Evolutionary conservation across 1,140 invertebrate species (phyloP).

Genomic region (Helicoverpa armigera): DNA sequence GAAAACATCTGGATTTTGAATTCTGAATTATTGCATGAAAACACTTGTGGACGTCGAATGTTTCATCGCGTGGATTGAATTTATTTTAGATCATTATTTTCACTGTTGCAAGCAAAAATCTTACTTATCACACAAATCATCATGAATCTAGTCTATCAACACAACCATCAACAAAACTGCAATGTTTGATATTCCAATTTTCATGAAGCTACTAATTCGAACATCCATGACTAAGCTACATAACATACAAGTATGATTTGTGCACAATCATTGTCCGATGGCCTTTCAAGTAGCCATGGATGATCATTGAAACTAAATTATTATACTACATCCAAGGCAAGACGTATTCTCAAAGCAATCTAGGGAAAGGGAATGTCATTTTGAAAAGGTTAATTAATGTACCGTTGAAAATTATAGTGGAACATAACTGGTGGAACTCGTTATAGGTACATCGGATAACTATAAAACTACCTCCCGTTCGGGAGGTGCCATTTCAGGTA

Average conservation of each 20-base stretch:
- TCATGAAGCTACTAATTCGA: background rate
- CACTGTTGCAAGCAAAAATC: background rate
- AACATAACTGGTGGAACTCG: conserved; percentile 5
- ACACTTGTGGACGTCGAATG: background rate
- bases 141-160: too few relatives aligned
- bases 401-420: conserved; percentile 3
- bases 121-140: too few relatives aligned
- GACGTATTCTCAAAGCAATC: background rate
- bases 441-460: background rate
- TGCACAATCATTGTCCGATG: background rate
- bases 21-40: conserved; percentile 5
- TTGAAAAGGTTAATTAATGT: conserved; percentile 15
- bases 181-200: conserved; percentile 4
- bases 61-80: background rate
- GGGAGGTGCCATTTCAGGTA: background rate
- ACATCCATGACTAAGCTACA: too few relatives aligned
- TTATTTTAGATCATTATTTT: background rate
- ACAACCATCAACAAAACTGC: too few relatives aligned
- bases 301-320: conserved; percentile 4
- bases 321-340: conserved; percentile 16
- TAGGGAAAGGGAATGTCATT: conserved; percentile 34
- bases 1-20: conserved; percentile 12
- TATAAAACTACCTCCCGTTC: background rate
- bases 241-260: background rate
- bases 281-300: background rate